Base-by-base conservation (phyloP, 37 sponge, comb jelly and placozoan species). In the Diacarnus erythraeanus region DNA sequence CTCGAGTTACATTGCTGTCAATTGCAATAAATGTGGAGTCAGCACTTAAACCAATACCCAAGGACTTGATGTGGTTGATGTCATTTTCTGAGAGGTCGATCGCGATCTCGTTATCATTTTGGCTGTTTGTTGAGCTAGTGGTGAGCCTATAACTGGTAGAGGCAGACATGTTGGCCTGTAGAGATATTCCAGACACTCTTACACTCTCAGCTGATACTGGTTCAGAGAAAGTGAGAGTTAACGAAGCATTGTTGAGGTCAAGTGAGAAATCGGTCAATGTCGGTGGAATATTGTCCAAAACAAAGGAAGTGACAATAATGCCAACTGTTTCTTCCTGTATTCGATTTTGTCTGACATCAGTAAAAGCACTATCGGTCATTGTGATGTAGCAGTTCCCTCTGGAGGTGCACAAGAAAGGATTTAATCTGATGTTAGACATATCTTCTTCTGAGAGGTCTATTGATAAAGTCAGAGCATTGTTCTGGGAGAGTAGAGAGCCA, bases 351-450 rank as follows among this genome's bases (percentile, higher is more conserved):
- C 82, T 74, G 18, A 90, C 75, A 64, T 96, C 97, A 23, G 85
- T 93, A 18, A 93, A 72, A 21, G 89, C 77, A 4, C 35, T 57
- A 25, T 70, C 25, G 2, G 43, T 39, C 40, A 93, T 35, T 22
- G 59, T 75, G 56, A 96, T 29, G 61, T 88, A 96, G 43, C 93
- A 93, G 76, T 77, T 96, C 2, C 91, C 93, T 34, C 91, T 57
- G 0, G 87, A 64, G 20, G 91, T 89, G 66, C 91, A 93, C 27
- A 96, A 40, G 75, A 80, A 87, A 59, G 88, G 77, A 58, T 90
- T 87, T 25, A 90, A 85, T 38, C 82, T 71, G 26, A 96, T 77
- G 38, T 59, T 76, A 35, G 72, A 64, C 74, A 86, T 70, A 57
- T 96, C 97, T 70, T 56, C 72, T 25, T 84, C 79, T 33, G 84